Evolutionary conservation across 2,113 vertebrate genomes (phyloP).

Genomic region (Alligator mississippiensis): DNA sequence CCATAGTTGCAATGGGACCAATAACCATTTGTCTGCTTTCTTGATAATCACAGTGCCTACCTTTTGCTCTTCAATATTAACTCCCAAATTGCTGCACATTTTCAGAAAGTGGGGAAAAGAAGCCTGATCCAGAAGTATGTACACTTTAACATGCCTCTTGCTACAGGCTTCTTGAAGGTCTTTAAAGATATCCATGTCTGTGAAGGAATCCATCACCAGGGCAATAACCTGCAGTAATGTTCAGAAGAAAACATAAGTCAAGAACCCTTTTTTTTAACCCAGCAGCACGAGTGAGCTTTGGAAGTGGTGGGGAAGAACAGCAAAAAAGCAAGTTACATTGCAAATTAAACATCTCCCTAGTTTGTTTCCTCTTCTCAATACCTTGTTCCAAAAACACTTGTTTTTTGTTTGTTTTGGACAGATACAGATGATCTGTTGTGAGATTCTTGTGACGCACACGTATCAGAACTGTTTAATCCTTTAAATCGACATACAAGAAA

Average conservation of each 20-base stretch:
- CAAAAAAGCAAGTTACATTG: neutral
- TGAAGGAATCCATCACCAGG: constrained; percentile 95
- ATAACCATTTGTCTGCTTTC: neutral
- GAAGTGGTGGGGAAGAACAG: too few relatives aligned
- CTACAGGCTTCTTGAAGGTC: constrained; percentile 91
- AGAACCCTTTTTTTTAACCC: too few relatives aligned
- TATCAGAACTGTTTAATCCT: neutral
- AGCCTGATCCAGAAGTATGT: constrained; percentile 91
- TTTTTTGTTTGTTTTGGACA: neutral
- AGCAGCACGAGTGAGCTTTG: neutral
- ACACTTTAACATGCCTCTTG: constrained; percentile 85
- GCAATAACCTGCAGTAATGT: constrained; percentile 87
- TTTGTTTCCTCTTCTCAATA: fast-evolving
- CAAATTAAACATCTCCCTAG: neutral
- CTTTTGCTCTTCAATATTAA: constrained; percentile 87
- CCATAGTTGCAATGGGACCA: neutral
- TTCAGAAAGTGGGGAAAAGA: constrained; percentile 86
- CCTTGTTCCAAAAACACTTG: neutral
- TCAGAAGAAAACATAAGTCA: neutral
- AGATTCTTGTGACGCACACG: neutral
- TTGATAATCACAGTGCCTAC: constrained; percentile 67
- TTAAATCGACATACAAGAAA: neutral
- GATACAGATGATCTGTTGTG: neutral
- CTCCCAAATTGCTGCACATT: constrained; percentile 88
- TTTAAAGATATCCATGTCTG: constrained; percentile 93